Evolutionary conservation across 2,888 invertebrate genomes (phyloP).

Genomic region (Alloplasta piceator): DNA sequence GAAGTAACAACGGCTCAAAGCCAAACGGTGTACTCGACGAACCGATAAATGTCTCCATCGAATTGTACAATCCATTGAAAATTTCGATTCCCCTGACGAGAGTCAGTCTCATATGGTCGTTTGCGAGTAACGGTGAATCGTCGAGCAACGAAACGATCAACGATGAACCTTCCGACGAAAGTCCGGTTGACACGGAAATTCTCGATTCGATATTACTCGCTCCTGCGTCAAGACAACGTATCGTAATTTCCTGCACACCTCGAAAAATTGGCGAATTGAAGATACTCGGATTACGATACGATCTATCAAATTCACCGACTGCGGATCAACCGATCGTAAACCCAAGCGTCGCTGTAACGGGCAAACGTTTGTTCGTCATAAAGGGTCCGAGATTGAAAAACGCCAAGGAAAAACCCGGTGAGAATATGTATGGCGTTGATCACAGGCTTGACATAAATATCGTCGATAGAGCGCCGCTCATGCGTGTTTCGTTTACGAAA

Average conservation of each 20-base stretch:
- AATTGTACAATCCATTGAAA: constrained; percentile 90
- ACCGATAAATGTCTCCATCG: constrained; percentile 91
- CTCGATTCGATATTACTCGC: constrained; percentile 86
- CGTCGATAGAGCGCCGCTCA: constrained; percentile 91
- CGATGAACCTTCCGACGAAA: constrained; percentile 80
- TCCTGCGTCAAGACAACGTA: constrained; percentile 86
- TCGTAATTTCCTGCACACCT: constrained; percentile 90
- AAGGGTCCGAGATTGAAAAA: constrained; percentile 85
- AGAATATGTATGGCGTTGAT: constrained; percentile 85
- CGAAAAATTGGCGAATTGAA: constrained; percentile 89
- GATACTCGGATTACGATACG: constrained; percentile 90
- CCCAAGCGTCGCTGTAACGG: constrained; percentile 84
- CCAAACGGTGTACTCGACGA: constrained; percentile 92
- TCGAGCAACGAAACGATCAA: constrained; percentile 83
- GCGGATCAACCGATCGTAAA: constrained; percentile 72
- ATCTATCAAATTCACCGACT: constrained; percentile 82
- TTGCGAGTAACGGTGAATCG: constrained; percentile 83
- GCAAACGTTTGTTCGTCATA: constrained; percentile 86
- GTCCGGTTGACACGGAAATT: constrained; percentile 86
- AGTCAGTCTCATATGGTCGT: constrained; percentile 90
- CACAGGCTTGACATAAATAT: constrained; percentile 90
- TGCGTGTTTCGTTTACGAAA: constrained; percentile 91
- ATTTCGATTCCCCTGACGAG: constrained; percentile 89
- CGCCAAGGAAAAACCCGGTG: constrained; percentile 84
- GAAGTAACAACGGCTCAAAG: constrained; percentile 86